Conservation (phyloP, 2,797 vertebrate species). For the Orestias chungarensis region DNA sequence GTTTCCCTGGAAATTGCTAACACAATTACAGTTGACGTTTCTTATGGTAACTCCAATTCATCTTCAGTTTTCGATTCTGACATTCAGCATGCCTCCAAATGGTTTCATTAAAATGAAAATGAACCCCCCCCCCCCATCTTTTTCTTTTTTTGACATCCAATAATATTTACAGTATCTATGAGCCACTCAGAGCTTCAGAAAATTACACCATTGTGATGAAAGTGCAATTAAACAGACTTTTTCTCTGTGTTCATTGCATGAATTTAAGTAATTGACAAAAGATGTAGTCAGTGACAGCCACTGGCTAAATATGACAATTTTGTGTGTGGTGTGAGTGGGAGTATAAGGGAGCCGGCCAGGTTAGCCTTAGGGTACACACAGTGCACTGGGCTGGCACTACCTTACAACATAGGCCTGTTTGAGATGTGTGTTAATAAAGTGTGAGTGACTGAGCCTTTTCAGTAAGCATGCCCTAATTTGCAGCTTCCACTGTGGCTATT, state of each 20-base stretch:
- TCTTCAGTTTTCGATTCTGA: constrained; percentile 40
- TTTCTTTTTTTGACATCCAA: constrained; percentile 2
- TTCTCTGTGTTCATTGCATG: constrained; percentile 13
- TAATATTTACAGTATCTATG: neutral
- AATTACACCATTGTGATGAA: constrained; percentile 17
- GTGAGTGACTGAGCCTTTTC: constrained; percentile 9
- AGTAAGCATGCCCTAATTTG: constrained; percentile 38
- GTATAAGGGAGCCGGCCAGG: constrained; percentile 13
- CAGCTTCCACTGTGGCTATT: constrained; percentile 23
- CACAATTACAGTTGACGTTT: constrained; percentile 51
- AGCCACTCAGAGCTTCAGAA: constrained; percentile 14
- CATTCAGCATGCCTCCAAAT: constrained; percentile 33
- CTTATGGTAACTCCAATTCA: constrained; percentile 51
- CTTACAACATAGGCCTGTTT: constrained; percentile 41
- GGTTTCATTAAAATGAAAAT: constrained; percentile 30
- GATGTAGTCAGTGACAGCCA: constrained; percentile 12
- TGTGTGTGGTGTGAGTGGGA: constrained; percentile 1
- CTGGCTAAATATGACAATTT: constrained; percentile 24
- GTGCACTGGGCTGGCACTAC: constrained; percentile 49
- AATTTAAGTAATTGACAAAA: constrained; percentile 37
- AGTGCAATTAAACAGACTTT: constrained; percentile 33
- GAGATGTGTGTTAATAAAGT: constrained; percentile 28
- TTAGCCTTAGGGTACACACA: constrained; percentile 35
- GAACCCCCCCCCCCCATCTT: too few relatives aligned
- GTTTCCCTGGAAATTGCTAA: constrained; percentile 26